Conservation (phyloP, 2,113 vertebrate species). For the Enhydra lutris region DNA sequence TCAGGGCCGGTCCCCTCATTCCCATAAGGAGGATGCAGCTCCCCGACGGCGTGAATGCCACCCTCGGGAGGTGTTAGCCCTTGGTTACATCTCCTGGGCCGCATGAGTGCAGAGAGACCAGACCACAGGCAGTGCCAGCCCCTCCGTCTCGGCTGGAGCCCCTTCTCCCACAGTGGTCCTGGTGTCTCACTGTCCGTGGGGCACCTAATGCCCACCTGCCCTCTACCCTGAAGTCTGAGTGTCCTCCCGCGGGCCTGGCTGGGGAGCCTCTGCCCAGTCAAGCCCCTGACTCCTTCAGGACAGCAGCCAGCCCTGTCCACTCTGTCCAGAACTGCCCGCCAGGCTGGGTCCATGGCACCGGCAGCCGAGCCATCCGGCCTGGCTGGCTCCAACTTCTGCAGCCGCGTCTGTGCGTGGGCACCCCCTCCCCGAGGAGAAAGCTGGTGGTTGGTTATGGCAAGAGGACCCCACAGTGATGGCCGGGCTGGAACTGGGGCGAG, state of each 20-base stretch:
- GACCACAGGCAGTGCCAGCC: background rate
- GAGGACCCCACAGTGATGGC: background rate
- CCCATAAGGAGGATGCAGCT: background rate
- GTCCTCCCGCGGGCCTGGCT: background rate
- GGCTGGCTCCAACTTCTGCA: too few relatives aligned
- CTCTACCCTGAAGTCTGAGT: background rate
- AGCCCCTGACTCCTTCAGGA: background rate
- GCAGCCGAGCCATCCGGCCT: background rate
- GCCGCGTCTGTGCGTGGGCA: background rate
- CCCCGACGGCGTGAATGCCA: rapidly evolving
- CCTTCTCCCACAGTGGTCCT: background rate
- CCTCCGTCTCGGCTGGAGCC: background rate
- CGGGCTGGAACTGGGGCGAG: too few relatives aligned
- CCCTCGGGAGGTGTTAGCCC: rapidly evolving
- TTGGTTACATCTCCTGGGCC: background rate
- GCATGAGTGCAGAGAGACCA: rapidly evolving
- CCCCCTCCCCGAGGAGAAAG: background rate
- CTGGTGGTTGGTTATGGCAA: background rate
- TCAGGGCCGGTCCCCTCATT: background rate
- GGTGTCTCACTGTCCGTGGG: background rate
- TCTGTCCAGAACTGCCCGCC: background rate
- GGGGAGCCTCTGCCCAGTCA: background rate
- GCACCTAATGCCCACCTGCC: too few relatives aligned
- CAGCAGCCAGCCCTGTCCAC: background rate
- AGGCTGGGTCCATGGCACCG: background rate